These are phyloP conservation scores for Erpetoichthys calabaricus DNA, from an alignment of 2,797 vertebrate genomes.

Conservation along the genomic window DNA sequence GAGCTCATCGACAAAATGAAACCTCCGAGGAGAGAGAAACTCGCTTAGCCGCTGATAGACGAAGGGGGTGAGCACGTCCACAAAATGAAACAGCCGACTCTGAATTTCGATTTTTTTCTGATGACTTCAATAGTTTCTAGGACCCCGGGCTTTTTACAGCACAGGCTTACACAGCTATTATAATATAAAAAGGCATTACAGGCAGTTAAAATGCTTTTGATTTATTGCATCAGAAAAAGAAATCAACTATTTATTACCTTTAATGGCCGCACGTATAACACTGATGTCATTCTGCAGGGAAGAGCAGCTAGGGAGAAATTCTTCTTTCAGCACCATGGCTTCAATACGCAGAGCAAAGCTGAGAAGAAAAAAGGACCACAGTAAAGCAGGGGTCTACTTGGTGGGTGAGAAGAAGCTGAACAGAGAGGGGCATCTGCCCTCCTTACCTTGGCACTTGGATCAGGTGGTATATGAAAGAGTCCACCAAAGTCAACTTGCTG, in stretches of 20 bases:
- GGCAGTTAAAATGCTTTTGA: background rate
- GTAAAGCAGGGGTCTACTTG: background rate
- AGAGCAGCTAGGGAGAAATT: conserved; percentile 73
- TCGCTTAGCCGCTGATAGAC: too few species aligned
- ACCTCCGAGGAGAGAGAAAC: too few species aligned
- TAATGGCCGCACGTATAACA: conserved; percentile 66
- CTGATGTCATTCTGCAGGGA: conserved; percentile 72
- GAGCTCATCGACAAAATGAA: too few species aligned
- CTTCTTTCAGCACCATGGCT: conserved; percentile 84
- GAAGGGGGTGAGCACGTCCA: too few species aligned
- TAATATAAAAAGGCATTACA: conserved; percentile 5
- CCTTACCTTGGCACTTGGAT: conserved; percentile 90
- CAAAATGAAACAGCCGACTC: too few species aligned
- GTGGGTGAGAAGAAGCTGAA: background rate
- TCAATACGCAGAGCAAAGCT: conserved; percentile 89
- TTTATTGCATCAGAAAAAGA: too few species aligned
- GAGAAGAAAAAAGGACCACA: conserved; percentile 13
- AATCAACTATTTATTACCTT: conserved; percentile 53
- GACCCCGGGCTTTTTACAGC: too few species aligned
- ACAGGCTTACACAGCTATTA: background rate
- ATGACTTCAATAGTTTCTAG: too few species aligned
- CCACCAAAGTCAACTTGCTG: conserved; percentile 81
- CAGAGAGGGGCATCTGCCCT: background rate
- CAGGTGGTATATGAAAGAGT: conserved; percentile 84
- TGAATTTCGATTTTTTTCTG: too few species aligned